Base-by-base conservation (phyloP, 2,888 invertebrate species). In the Plagodis pulveraria region DNA sequence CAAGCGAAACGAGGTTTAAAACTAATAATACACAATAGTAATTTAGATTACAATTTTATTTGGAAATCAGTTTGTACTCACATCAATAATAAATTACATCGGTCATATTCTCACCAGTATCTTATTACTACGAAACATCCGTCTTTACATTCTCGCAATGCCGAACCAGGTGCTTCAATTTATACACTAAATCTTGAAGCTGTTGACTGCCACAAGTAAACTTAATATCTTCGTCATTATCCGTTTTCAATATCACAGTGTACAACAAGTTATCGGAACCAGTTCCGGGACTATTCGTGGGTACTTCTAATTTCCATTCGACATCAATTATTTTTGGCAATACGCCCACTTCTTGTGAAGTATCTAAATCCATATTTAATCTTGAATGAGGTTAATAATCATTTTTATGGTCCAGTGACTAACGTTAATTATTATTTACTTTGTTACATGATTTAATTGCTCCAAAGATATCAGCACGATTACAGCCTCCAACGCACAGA, bases 101-200 rank as follows among this genome's bases (percentile, higher is more conserved):
- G 59, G 32, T 12, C 32, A 57, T 34, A 49, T 51, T 48, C 5
- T 46, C 35, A 41, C 38, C 40, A 41, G 10, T 6, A 43, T 6
- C 0, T 38, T 9, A 34, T 36, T 51, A 55, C 81, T 73, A 88
- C 11, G 74, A 71, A 35, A 87, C 72, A 65, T 89, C 84, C 63
- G 60, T 83, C 77, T 87, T 91, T 40, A 94, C 78, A 73, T 89
- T 93, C 68, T 95, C 94, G 73, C 95, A 94, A 74, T 95, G 95
- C 67, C 94, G 83, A 50, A 94, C 90, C 50, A 94, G 91, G 76
- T 95, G 95, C 77, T 95, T 95, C 32, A 95, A 80, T 82, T 95
- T 95, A 71, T 94, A 94, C 59, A 95, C 94, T 56, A 95, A 86
- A 82, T 95, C 95, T 73, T 95, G 95, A 48, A 95, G 75, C 72